Base-by-base conservation (phyloP, 1,140 invertebrate genomes). In the Scaptomyza hsui region DNA sequence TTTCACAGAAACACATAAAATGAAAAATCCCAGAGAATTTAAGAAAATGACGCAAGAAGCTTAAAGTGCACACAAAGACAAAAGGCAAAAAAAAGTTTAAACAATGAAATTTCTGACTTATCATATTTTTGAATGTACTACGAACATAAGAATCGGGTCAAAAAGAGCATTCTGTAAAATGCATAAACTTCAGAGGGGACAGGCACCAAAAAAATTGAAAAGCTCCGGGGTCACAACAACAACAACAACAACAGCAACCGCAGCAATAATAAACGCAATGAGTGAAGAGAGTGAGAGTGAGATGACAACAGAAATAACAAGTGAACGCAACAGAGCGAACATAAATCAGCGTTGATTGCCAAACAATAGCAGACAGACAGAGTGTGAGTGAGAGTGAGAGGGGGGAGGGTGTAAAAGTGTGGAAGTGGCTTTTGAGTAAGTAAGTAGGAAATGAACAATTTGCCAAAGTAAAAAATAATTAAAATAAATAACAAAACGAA, bases 381-480 rank as follows among this genome's bases (percentile, higher is more conserved):
- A 60, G 45, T 52, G 45, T 42, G 39, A 41, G 52, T 49, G n/a
- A n/a, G 18, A 18, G 9, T n/a, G 39, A 9, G 2, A 1, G 18
- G 26, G 26, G 3, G 24, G 4, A 12, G 32, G 39, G 32, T n/a
- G 32, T 9, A 9, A 29, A 29, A 29, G 39, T 21, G 29, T 13
- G n/a, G n/a, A 24, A 26, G 52, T 65, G 39, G 41, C 48, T 21
- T 44, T 35, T 29, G 45, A 9, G 6, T 73, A 86, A 9, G 6
- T 73, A 86, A 78, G 64, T 70, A 88, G 82, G 82, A 88, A 88
- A 71, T 88, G 57, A 81, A 53, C 82, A 88, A 88, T 88, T 82
- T 82, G 82, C 61, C 82, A 82, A 88, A 82, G 82, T 82, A 88
- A 88, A 88, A 88, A 88, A 88, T 75, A 88, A 88, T 88, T 88